Evolutionary conservation across 2,888 invertebrate genomes (phyloP).

Genomic region (Drosophila anceps): DNA sequence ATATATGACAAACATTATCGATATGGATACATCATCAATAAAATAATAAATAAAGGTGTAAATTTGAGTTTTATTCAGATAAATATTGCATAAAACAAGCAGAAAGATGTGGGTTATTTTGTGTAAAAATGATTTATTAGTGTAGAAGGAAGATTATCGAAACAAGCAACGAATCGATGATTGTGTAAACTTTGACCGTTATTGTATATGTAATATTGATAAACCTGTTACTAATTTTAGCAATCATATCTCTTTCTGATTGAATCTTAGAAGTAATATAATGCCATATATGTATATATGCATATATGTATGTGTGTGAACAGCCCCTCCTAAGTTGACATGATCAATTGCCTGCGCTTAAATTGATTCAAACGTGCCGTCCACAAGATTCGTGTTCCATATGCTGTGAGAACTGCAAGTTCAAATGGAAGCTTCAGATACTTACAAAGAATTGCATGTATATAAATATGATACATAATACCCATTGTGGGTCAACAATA

Average conservation of each 20-base stretch:
- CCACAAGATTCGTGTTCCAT: conserved; percentile 18
- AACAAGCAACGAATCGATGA: not conserved
- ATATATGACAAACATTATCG: conserved; percentile 23
- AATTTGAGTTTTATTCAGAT: conserved; percentile 9
- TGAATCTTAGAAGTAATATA: not conserved
- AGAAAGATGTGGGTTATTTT: not conserved
- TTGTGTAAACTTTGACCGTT: conserved; percentile 1
- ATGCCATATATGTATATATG: no score
- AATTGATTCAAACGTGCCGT: conserved; percentile 73
- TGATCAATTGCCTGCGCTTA: conserved; percentile 57
- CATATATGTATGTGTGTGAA: not conserved
- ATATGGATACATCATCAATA: conserved; percentile 24
- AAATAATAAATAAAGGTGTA: conserved; percentile 33
- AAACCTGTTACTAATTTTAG: not conserved
- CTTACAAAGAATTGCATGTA: not conserved
- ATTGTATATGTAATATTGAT: not conserved
- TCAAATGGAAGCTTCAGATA: conserved; percentile 28
- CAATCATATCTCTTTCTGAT: not conserved
- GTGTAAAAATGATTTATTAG: not conserved
- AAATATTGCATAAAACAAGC: conserved; percentile 6
- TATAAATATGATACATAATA: not conserved
- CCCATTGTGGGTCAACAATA: conserved; percentile 22
- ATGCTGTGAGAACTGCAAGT: conserved; percentile 33
- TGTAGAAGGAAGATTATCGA: no score
- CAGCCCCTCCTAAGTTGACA: conserved; percentile 4